Conservation (phyloP, 2,888 invertebrate species). For the Baronia brevicornis region DNA sequence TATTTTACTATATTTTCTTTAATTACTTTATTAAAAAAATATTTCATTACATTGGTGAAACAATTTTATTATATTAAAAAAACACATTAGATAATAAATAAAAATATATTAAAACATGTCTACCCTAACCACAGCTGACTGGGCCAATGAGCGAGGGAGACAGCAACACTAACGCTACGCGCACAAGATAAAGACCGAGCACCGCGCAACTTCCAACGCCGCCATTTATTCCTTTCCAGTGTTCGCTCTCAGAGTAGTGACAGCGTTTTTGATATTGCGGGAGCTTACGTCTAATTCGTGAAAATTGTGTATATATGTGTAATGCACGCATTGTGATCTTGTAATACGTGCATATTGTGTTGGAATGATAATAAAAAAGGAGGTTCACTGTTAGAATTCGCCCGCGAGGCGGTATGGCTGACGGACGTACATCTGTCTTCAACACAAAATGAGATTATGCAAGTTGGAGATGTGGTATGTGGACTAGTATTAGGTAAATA, state of each 20-base stretch:
- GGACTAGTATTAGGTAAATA: slow-evolving; percentile 67
- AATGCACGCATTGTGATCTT: slow-evolving; percentile 41
- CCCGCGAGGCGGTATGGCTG: slow-evolving; percentile 51
- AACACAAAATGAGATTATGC: slow-evolving; percentile 71
- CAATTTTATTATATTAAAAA: too few relatives aligned
- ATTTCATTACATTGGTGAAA: too few relatives aligned
- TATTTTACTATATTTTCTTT: too few relatives aligned
- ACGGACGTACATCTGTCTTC: slow-evolving; percentile 62
- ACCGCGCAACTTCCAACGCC: slow-evolving; percentile 52
- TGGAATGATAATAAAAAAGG: slow-evolving; percentile 37
- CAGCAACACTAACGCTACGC: slow-evolving; percentile 20
- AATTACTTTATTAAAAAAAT: too few relatives aligned
- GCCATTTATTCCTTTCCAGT: slow-evolving; percentile 71
- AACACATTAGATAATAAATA: too few relatives aligned
- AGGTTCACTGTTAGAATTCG: slow-evolving; percentile 27
- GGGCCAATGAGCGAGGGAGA: slow-evolving; percentile 46
- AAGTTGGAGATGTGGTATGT: slow-evolving; percentile 66
- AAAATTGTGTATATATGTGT: slow-evolving; percentile 57
- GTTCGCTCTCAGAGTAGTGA: slow-evolving; percentile 62
- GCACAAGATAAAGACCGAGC: slow-evolving; percentile 32
- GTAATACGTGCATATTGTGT: slow-evolving; percentile 36
- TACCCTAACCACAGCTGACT: slow-evolving; percentile 76
- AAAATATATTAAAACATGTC: too few relatives aligned
- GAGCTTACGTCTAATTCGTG: slow-evolving; percentile 59
- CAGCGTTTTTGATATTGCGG: slow-evolving; percentile 56